Conservation (phyloP, 1,140 invertebrate species). For the Lepidurus couesii region DNA sequence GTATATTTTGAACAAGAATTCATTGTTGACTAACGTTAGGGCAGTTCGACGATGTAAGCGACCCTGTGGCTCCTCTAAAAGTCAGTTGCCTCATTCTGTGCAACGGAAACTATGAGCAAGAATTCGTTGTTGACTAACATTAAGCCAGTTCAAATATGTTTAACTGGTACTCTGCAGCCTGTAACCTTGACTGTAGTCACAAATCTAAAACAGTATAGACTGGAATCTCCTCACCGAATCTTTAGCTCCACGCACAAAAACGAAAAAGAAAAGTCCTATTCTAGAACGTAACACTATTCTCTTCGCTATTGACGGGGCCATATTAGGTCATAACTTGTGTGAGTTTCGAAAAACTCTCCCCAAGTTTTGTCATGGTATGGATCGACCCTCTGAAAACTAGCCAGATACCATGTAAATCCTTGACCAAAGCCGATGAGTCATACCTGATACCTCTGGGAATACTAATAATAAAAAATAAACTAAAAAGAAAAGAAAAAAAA, state of each 20-base stretch:
- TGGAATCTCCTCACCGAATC: background rate
- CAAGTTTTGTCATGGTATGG: background rate
- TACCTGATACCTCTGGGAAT: background rate
- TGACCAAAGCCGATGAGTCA: conserved; percentile 1
- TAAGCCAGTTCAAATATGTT: too few species aligned
- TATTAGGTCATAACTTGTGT: conserved; percentile 3
- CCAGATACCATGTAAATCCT: background rate
- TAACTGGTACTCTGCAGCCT: too few species aligned
- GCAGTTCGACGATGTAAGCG: too few species aligned
- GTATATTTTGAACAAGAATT: too few species aligned
- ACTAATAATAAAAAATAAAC: background rate
- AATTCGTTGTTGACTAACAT: too few species aligned
- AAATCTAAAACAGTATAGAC: too few species aligned
- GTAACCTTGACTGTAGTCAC: too few species aligned
- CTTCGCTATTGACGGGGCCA: background rate
- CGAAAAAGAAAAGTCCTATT: background rate
- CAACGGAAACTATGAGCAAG: too few species aligned
- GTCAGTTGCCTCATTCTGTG: too few species aligned
- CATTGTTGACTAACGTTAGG: too few species aligned
- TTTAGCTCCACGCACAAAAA: background rate
- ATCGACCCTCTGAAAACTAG: conserved; percentile 1
- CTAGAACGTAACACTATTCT: background rate
- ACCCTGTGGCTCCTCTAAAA: too few species aligned
- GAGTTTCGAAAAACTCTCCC: background rate
- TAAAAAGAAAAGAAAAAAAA: background rate